These are phyloP conservation scores for Oikopleura vanhoeffeni DNA, from an alignment of 23 tunicate genomes.

Conservation along the genomic window DNA sequence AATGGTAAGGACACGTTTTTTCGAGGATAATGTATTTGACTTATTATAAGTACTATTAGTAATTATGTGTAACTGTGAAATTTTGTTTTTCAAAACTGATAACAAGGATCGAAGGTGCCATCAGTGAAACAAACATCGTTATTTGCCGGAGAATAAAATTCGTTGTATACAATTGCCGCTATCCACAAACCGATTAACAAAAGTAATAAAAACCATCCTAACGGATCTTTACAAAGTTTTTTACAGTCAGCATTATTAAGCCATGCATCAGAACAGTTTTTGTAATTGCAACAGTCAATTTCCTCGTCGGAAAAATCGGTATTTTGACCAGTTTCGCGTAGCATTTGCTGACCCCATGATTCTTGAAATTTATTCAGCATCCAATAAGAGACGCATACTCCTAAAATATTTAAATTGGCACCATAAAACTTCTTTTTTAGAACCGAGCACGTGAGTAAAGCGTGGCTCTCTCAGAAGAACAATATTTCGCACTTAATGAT, in stretches of 20 bases:
- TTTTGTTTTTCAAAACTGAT: background rate
- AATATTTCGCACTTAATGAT: too few species aligned
- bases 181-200: background rate
- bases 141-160: background rate
- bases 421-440: too few species aligned
- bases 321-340: background rate
- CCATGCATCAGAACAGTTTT: background rate
- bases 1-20: too few species aligned
- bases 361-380: conserved; percentile 4
- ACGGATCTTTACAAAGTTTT: background rate
- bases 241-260: background rate
- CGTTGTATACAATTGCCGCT: background rate
- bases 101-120: background rate
- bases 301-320: background rate
- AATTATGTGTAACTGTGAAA: too few species aligned
- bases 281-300: background rate
- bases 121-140: background rate
- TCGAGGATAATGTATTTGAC: too few species aligned
- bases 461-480: too few species aligned
- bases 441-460: too few species aligned
- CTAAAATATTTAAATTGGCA: too few species aligned
- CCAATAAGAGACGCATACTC: background rate
- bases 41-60: too few species aligned
- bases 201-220: background rate
- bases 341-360: conserved; percentile 1